Conservation (phyloP, 2,888 invertebrate species). For the Bombylius major region DNA sequence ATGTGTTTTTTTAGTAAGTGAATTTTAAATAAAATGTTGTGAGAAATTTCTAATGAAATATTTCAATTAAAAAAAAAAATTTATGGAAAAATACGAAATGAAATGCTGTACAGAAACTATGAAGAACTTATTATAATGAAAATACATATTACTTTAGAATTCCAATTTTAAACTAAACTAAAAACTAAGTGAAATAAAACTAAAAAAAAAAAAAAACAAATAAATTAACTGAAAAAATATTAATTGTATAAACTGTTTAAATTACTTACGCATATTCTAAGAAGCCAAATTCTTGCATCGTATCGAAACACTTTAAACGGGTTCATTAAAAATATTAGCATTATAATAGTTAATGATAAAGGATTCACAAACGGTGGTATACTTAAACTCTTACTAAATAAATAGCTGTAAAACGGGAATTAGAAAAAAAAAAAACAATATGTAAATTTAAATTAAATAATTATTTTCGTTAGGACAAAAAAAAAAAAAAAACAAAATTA, state of each 20-base stretch:
- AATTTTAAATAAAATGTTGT: no score
- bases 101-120: no score
- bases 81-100: no score
- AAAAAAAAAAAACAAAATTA: no score
- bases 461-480: not conserved
- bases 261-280: constrained; percentile 68
- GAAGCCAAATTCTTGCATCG: constrained; percentile 88
- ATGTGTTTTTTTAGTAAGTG: no score
- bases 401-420: constrained; percentile 24
- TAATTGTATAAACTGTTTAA: not conserved
- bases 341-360: constrained; percentile 64
- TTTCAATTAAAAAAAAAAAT: no score
- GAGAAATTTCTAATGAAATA: no score
- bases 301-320: constrained; percentile 85
- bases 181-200: no score
- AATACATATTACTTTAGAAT: no score
- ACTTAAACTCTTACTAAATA: constrained; percentile 63
- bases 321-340: constrained; percentile 78
- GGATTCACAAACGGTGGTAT: constrained; percentile 92
- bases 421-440: not conserved
- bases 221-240: constrained; percentile 4
- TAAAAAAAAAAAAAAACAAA: constrained; percentile 6
- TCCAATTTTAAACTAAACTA: no score
- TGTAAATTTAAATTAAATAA: not conserved
- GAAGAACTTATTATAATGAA: no score